Evolutionary conservation across 2,113 vertebrate species (phyloP), one percentile per base, ranked within the genome.

Genomic region (Deroptyus accipitrinus): DNA sequence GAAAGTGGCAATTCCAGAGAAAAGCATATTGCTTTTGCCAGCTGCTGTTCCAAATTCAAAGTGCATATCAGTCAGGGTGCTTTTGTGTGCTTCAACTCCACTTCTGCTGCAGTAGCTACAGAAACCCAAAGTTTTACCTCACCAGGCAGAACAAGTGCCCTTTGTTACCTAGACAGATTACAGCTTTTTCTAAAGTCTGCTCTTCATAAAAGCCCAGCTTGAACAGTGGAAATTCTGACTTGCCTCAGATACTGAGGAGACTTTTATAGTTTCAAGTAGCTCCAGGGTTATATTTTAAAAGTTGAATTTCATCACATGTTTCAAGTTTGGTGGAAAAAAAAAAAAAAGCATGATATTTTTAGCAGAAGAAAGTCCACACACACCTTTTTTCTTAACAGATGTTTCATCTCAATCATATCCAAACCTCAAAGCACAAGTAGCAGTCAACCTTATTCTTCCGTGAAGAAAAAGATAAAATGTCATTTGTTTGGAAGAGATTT

Each of bases 261-360:
- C 96, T 98, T 97, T 97, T 95, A 97, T 97, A 96, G 98, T 96
- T 98, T 97, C 97, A 95, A 97, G 98, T 97, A 95, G 97, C 97
- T 98, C 70, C 81, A 96, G 97, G 97, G 97, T 98, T 96, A 92
- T 97, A 96, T 97, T 97, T 97, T 96, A 96, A 97, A 98, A 97
- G 96, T 96, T 96, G 96, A 75, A 95, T 98, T 97, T 97, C 97
- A 94, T 97, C 97, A 96, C 95, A 96, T 97, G 96, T 97, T 98
- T 97, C 96, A 96, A 95, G 96, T 97, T 93, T 44, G 18, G 42
- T 44, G 42, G 42, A 2, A 44, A 44, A 44, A 44, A 44, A 41
- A 42, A 44, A 18, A 63, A 91, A 92, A 19, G 72, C 77, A 46
- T 51, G 96, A 51, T 98, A 97, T 98, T 97, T 98, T 97, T 98